Evolutionary conservation across 2,113 vertebrate species (phyloP).

Genomic region (Cavia aperea): DNA sequence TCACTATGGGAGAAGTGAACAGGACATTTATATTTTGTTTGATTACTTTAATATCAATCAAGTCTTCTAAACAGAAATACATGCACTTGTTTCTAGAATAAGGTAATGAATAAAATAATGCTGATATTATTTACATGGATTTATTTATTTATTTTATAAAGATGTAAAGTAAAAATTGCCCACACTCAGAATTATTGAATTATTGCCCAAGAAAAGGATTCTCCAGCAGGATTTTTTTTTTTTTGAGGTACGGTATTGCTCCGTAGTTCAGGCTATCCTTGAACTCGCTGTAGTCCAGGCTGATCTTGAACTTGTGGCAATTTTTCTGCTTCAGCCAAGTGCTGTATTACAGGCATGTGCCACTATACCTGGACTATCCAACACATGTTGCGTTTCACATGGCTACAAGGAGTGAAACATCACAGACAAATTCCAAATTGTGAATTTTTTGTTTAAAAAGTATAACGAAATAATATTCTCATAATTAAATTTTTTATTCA

Average conservation of each 20-base stretch:
- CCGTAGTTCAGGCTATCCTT: too few relatives aligned
- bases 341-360: too few relatives aligned
- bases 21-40: neutral
- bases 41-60: neutral
- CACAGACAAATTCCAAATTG: neutral
- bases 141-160: neutral
- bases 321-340: too few relatives aligned
- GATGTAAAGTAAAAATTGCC: neutral
- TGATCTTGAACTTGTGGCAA: too few relatives aligned
- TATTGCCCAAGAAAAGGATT: neutral
- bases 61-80: neutral
- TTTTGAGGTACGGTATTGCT: too few relatives aligned
- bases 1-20: neutral
- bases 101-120: constrained; percentile 14
- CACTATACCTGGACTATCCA: neutral
- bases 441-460: constrained; percentile 26
- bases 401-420: neutral
- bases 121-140: neutral
- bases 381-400: neutral
- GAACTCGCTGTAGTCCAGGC: too few relatives aligned
- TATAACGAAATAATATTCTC: constrained; percentile 31
- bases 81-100: neutral
- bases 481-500: constrained; percentile 36
- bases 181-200: neutral
- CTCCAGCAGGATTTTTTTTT: neutral